These are phyloP conservation scores for Thunnus maccoyii DNA, from an alignment of 2,113 vertebrate species.

Conservation along the genomic window DNA sequence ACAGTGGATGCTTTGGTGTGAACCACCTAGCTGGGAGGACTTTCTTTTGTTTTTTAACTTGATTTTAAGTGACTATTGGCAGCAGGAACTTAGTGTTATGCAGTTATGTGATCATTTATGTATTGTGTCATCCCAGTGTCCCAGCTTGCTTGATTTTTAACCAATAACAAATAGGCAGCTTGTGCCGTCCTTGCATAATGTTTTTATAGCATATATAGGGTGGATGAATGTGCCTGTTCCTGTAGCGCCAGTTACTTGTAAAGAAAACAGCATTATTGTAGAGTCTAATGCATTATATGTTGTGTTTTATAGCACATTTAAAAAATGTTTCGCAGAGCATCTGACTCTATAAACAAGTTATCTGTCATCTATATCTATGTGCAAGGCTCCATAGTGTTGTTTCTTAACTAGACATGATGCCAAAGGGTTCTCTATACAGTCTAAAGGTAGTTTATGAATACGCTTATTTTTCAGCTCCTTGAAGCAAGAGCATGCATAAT, in stretches of 20 bases:
- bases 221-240: background rate
- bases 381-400: background rate
- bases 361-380: background rate
- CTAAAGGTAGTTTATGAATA: conserved; percentile 1
- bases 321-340: background rate
- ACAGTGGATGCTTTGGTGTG: background rate
- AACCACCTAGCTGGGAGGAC: background rate
- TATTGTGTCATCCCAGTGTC: background rate
- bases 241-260: conserved; percentile 5
- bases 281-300: conserved; percentile 23
- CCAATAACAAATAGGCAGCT: background rate
- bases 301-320: background rate
- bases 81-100: no score
- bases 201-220: background rate
- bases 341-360: conserved; percentile 4
- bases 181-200: background rate
- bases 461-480: background rate
- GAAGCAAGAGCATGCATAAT: background rate
- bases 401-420: background rate
- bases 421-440: background rate
- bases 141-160: background rate
- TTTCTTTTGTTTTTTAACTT: no score
- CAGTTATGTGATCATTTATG: background rate
- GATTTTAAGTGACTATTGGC: no score
- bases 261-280: conserved; percentile 8